These are phyloP conservation scores for Mormyrus proboscirostris DNA, from an alignment of 2,797 vertebrate species.

Conservation along the genomic window DNA sequence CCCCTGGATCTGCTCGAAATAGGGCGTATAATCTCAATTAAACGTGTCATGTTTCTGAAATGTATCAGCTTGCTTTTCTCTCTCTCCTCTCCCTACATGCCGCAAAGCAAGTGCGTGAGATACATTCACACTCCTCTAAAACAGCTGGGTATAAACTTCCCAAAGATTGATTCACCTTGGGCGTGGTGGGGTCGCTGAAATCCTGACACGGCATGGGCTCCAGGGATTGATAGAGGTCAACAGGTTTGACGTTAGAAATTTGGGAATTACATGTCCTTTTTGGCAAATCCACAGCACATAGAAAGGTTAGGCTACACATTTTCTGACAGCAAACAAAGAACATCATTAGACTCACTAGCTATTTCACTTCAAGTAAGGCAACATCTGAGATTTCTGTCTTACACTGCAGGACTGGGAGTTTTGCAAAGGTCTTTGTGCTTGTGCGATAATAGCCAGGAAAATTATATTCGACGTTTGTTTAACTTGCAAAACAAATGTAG, in stretches of 20 bases:
- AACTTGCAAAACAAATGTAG: neutral
- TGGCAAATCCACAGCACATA: slow-evolving; percentile 48
- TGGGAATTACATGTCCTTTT: slow-evolving; percentile 40
- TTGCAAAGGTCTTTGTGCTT: neutral
- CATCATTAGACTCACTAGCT: slow-evolving; percentile 49
- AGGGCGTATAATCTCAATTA: slow-evolving; percentile 62
- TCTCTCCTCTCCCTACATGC: slow-evolving; percentile 17
- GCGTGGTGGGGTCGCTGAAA: neutral
- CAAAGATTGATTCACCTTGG: slow-evolving; percentile 21
- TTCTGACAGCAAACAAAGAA: slow-evolving; percentile 56
- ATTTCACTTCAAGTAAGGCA: slow-evolving; percentile 46
- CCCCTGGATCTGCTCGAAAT: slow-evolving; percentile 49
- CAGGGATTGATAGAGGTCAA: slow-evolving; percentile 54
- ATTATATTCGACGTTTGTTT: neutral
- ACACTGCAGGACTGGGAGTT: neutral
- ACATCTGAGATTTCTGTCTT: slow-evolving; percentile 43
- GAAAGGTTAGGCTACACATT: slow-evolving; percentile 56
- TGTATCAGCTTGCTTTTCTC: slow-evolving; percentile 42
- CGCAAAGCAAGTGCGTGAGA: slow-evolving; percentile 43
- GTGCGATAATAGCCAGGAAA: neutral
- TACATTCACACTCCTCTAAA: slow-evolving; percentile 44
- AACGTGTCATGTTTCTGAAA: slow-evolving; percentile 54
- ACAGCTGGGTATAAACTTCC: slow-evolving; percentile 49
- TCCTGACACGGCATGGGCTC: neutral
- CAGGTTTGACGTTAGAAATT: slow-evolving; percentile 63